These are phyloP conservation scores for Tipula vernalis DNA, from an alignment of 2,888 invertebrate species.

Conservation along the genomic window DNA sequence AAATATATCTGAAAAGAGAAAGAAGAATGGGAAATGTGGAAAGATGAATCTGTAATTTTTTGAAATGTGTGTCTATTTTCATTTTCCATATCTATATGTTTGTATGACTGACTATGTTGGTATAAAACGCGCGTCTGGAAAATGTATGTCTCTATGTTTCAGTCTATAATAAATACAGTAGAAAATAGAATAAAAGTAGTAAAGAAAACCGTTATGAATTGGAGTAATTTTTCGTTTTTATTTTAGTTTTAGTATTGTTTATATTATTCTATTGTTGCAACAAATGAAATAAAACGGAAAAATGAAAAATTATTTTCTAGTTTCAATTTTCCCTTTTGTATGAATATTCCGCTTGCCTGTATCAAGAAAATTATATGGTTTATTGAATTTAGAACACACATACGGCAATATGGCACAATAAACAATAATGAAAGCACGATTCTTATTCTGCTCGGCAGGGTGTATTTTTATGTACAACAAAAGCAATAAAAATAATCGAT, in stretches of 20 bases:
- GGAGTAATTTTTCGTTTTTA: background rate
- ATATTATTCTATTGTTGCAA: background rate
- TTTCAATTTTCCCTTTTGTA: background rate
- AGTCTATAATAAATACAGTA: background rate
- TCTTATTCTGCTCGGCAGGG: too few relatives aligned
- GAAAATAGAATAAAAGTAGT: background rate
- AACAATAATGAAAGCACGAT: background rate
- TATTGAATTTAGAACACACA: background rate
- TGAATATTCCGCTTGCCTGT: background rate
- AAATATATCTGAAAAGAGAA: background rate
- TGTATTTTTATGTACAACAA: too few relatives aligned
- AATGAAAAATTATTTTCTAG: background rate
- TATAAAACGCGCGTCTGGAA: background rate
- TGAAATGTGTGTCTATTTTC: background rate
- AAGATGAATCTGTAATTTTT: background rate
- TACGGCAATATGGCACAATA: background rate
- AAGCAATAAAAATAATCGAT: too few relatives aligned
- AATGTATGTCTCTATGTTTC: background rate
- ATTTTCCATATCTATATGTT: background rate
- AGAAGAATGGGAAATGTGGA: background rate
- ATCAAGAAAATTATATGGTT: background rate
- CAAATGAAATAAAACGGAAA: background rate
- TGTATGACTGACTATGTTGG: background rate
- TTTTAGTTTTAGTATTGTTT: background rate
- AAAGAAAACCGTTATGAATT: background rate